Percentiles rank a stretch among this genome's conserved stretches.
Evolutionary conservation across 1,140 invertebrate genomes (phyloP).

Genomic region (Spodoptera litura): DNA sequence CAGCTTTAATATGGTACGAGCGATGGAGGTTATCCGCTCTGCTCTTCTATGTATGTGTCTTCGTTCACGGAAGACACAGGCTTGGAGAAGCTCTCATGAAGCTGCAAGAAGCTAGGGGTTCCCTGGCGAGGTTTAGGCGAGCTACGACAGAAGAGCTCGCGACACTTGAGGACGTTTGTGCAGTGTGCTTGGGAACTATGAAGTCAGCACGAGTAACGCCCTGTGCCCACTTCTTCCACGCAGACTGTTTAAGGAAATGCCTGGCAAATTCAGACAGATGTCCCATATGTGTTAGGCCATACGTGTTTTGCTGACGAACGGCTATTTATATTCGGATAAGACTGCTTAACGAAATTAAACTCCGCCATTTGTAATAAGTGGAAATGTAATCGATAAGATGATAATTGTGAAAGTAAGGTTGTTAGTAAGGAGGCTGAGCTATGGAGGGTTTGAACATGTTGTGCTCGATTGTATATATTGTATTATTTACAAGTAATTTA

Average conservation of each 20-base stretch:
- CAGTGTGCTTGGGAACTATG: slow-evolving; percentile 91
- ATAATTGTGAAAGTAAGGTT: slow-evolving; percentile 15
- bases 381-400: slow-evolving; percentile 21
- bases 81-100: slow-evolving; percentile 85
- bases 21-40: slow-evolving; percentile 87
- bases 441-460: not conserved
- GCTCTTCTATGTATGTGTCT: slow-evolving; percentile 89
- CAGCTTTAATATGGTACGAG: slow-evolving; percentile 85
- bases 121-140: slow-evolving; percentile 88
- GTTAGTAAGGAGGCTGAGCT: slow-evolving; percentile 16
- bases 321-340: slow-evolving; percentile 53
- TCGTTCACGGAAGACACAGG: slow-evolving; percentile 88
- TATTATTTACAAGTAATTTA: slow-evolving; percentile 12
- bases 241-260: slow-evolving; percentile 90
- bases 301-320: slow-evolving; percentile 74
- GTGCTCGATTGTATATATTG: slow-evolving; percentile 12
- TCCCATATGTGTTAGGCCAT: slow-evolving; percentile 89
- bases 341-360: slow-evolving; percentile 54
- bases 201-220: slow-evolving; percentile 90
- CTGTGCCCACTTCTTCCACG: slow-evolving; percentile 92
- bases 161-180: slow-evolving; percentile 91
- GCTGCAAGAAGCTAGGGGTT: slow-evolving; percentile 87
- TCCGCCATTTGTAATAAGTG: slow-evolving; percentile 9
- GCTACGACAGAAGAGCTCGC: slow-evolving; percentile 89
- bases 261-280: slow-evolving; percentile 90